These are phyloP conservation scores for Oreohelix idahoensis DNA, from an alignment of 1,140 invertebrate species.

Conservation along the genomic window DNA sequence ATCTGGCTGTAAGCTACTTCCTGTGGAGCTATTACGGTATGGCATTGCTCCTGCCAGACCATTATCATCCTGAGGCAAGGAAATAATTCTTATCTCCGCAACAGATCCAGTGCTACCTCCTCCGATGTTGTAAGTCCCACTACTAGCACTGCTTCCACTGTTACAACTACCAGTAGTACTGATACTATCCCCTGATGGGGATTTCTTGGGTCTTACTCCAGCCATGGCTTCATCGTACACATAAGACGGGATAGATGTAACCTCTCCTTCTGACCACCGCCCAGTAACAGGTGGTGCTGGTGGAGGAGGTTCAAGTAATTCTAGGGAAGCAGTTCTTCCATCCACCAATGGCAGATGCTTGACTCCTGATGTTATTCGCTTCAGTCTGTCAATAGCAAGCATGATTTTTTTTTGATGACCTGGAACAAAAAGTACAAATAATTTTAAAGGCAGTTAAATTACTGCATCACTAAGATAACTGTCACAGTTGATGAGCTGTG, in stretches of 20 bases:
- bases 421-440: constrained; percentile 64
- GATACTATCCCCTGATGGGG: constrained; percentile 67
- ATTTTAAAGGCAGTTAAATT: too few relatives aligned
- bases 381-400: constrained; percentile 95
- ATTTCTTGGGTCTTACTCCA: constrained; percentile 57
- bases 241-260: constrained; percentile 34
- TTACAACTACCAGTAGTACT: constrained; percentile 67
- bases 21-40: constrained; percentile 42
- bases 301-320: constrained; percentile 58
- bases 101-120: neutral
- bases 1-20: constrained; percentile 65
- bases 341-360: constrained; percentile 64
- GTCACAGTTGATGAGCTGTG: too few relatives aligned
- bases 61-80: constrained; percentile 40
- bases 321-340: constrained; percentile 48
- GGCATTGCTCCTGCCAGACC: constrained; percentile 31
- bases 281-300: constrained; percentile 48
- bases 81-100: constrained; percentile 42
- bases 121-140: constrained; percentile 4
- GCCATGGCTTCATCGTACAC: constrained; percentile 34
- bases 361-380: constrained; percentile 81
- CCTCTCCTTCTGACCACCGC: constrained; percentile 63
- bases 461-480: too few relatives aligned
- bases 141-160: constrained; percentile 43
- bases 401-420: constrained; percentile 99